A percentile compares a stretch with the other conserved stretches of the same genome.
These are phyloP conservation scores for Thaumetopoea pityocampa DNA, from an alignment of 1,140 invertebrate species.

Conservation along the genomic window DNA sequence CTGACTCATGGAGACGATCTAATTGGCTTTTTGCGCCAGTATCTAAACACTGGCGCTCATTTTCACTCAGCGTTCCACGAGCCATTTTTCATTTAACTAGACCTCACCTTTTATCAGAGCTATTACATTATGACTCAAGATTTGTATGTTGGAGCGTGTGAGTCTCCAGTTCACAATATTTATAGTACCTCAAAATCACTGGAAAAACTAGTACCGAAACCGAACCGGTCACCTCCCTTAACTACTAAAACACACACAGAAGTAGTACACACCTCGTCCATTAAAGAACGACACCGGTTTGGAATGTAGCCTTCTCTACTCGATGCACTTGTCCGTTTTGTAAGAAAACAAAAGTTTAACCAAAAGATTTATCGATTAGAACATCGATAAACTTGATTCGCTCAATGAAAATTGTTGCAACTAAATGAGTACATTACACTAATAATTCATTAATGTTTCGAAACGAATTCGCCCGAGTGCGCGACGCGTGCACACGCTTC, in stretches of 20 bases:
- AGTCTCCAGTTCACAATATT: constrained; percentile 18
- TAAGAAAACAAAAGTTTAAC: constrained; percentile 35
- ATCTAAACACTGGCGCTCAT: constrained; percentile 59
- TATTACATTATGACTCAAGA: constrained; percentile 44
- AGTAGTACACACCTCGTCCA: constrained; percentile 62
- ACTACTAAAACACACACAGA: constrained; percentile 51
- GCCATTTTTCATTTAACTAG: constrained; percentile 50
- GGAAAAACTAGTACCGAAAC: constrained; percentile 33
- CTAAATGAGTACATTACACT: constrained; percentile 34
- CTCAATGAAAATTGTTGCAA: constrained; percentile 26
- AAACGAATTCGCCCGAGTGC: constrained; percentile 4
- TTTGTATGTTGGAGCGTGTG: constrained; percentile 2
- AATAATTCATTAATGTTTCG: constrained; percentile 22
- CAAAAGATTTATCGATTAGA: constrained; percentile 26
- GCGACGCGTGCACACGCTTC: constrained; percentile 17
- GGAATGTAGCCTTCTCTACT: constrained; percentile 68
- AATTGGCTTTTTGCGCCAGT: constrained; percentile 50
- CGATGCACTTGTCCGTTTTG: constrained; percentile 53
- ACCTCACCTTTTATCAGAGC: constrained; percentile 17
- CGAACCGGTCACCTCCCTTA: constrained; percentile 41
- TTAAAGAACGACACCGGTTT: constrained; percentile 70
- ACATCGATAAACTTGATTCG: constrained; percentile 31
- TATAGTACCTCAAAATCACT: constrained; percentile 15
- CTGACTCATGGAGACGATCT: constrained; percentile 50
- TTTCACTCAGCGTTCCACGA: constrained; percentile 60